Evolutionary conservation across 2,888 invertebrate species (phyloP).

Genomic region (Eilema sororculum): DNA sequence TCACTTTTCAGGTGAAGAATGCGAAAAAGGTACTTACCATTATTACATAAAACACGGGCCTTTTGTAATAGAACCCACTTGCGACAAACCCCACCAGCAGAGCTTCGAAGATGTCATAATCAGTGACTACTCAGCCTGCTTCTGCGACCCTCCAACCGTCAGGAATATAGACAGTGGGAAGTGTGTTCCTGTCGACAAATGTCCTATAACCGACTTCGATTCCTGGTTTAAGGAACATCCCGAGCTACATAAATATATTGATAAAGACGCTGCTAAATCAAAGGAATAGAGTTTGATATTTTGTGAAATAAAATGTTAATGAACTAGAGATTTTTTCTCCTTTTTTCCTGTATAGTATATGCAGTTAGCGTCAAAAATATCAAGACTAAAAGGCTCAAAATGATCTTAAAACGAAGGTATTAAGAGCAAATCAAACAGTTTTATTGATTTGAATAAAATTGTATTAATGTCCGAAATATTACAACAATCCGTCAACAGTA

Average conservation of each 20-base stretch:
- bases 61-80: background rate
- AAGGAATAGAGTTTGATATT: background rate
- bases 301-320: background rate
- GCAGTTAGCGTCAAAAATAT: too few species aligned
- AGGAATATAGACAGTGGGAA: background rate
- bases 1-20: constrained; percentile 2
- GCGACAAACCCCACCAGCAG: background rate
- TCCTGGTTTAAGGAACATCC: background rate
- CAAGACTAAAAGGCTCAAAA: too few species aligned
- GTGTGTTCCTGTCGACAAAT: background rate
- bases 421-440: too few species aligned
- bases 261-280: background rate
- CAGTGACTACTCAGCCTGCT: background rate
- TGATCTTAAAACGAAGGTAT: too few species aligned
- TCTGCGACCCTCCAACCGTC: constrained; percentile 8
- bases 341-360: too few species aligned
- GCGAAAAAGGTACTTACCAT: background rate
- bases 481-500: too few species aligned
- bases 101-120: background rate
- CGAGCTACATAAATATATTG: background rate
- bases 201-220: background rate
- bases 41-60: background rate
- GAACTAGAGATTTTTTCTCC: too few species aligned
- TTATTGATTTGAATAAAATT: too few species aligned
- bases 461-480: too few species aligned